Conservation (phyloP, 2,797 vertebrate species). For the Otolemur crassicaudatus region DNA sequence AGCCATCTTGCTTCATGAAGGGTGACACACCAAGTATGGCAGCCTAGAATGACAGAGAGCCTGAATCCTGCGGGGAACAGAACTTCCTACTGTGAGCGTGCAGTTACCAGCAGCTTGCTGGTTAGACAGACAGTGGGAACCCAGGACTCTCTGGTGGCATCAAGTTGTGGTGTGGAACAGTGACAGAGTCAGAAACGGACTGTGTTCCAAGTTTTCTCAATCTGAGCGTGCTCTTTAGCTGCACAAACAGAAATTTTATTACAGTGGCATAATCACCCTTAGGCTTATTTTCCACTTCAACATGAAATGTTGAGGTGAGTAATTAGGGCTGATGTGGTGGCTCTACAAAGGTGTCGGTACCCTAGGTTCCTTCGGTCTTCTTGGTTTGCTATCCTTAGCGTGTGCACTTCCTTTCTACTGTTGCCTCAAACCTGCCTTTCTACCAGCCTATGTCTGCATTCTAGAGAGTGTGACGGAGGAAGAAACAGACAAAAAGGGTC, state of each 20-base stretch:
- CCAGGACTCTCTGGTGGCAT: accelerated
- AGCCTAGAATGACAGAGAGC: not conserved
- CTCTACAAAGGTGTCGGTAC: accelerated
- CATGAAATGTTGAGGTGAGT: not conserved
- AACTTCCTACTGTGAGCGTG: not conserved
- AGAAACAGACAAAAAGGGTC: not conserved
- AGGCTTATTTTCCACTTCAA: not conserved
- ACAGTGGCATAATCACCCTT: not conserved
- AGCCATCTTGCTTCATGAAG: not conserved
- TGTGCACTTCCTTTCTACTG: not conserved
- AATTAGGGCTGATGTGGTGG: not conserved
- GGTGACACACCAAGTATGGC: accelerated
- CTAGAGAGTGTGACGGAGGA: no score
- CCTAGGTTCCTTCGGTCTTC: not conserved
- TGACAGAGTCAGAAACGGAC: not conserved
- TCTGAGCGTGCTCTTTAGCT: accelerated
- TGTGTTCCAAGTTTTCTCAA: not conserved
- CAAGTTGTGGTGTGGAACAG: no score
- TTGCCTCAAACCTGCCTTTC: not conserved
- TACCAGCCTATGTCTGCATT: accelerated
- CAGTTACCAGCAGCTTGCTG: not conserved
- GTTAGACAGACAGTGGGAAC: not conserved
- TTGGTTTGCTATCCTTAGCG: not conserved
- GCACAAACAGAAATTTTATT: not conserved
- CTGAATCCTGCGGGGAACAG: not conserved